A percentile compares a stretch with the other conserved stretches of the same genome.
These are phyloP conservation scores for Erinaceus europaeus DNA, from an alignment of 2,113 vertebrate species.

Conservation along the genomic window DNA sequence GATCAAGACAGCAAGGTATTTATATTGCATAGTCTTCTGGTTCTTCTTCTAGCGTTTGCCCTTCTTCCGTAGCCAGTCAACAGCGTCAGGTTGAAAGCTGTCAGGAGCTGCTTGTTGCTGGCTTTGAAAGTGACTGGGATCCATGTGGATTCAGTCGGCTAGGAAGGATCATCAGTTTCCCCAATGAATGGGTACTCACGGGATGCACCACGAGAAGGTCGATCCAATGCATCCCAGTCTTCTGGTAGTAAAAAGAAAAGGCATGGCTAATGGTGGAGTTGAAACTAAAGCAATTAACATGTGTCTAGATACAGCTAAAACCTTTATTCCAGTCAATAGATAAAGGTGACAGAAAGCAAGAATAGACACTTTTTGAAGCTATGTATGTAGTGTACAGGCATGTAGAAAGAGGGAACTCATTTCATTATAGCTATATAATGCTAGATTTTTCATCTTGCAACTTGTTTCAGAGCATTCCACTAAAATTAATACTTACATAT, in stretches of 20 bases:
- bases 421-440: not conserved
- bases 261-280: not conserved
- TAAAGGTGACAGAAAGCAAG: not conserved
- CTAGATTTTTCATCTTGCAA: not conserved
- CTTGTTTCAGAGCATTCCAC: constrained; percentile 22
- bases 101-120: no score
- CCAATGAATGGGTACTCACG: no score
- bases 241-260: not conserved
- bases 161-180: no score
- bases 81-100: no score
- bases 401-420: not conserved
- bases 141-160: no score
- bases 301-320: not conserved
- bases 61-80: no score
- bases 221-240: no score
- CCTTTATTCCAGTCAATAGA: not conserved
- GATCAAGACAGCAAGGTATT: not conserved
- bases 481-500: constrained; percentile 1
- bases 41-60: no score
- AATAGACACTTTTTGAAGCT: not conserved
- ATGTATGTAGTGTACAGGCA: not conserved
- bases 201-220: no score
- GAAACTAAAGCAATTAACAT: not conserved
- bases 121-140: no score
- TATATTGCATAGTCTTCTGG: not conserved